Percentiles rank a stretch among this genome's conserved stretches.
Conservation (phyloP, 2,888 invertebrate species). For the Caenorhabditis drosophilae region DNA sequence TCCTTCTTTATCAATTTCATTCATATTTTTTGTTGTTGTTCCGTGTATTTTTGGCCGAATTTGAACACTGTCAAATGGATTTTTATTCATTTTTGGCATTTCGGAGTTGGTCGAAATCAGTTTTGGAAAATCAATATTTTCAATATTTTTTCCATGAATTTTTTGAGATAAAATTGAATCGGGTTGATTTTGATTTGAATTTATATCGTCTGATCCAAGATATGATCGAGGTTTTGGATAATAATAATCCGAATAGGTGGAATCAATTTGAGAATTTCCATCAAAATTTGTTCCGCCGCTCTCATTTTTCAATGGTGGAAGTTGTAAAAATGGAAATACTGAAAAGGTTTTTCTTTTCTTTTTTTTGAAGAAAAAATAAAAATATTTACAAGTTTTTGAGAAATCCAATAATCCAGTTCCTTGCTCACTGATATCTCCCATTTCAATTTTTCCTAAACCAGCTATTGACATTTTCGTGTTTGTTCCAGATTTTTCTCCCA, state of each 20-base stretch:
- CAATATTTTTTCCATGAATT: constrained; percentile 14
- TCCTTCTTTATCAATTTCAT: constrained; percentile 19
- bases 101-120: constrained; percentile 10
- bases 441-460: constrained; percentile 39
- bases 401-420: constrained; percentile 55
- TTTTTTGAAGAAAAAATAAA: neutral
- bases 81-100: constrained; percentile 11
- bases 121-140: constrained; percentile 26
- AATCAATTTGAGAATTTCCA: constrained; percentile 38
- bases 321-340: constrained; percentile 54
- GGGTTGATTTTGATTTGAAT: neutral
- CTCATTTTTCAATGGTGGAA: constrained; percentile 49
- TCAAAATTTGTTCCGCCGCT: constrained; percentile 21
- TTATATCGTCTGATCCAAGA: constrained; percentile 19
- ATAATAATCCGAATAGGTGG: constrained; percentile 36
- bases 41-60: constrained; percentile 18
- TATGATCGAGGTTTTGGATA: constrained; percentile 38
- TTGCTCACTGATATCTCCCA: constrained; percentile 44
- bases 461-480: constrained; percentile 36
- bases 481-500: constrained; percentile 39
- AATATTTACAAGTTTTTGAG: constrained; percentile 43
- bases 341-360: no score
- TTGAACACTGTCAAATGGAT: constrained; percentile 26
- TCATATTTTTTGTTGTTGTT: constrained; percentile 10
- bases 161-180: constrained; percentile 1